phyloP scores from a whole-genome alignment of 2,888 invertebrate genomes.

The Ormyrus thymus region DNA sequence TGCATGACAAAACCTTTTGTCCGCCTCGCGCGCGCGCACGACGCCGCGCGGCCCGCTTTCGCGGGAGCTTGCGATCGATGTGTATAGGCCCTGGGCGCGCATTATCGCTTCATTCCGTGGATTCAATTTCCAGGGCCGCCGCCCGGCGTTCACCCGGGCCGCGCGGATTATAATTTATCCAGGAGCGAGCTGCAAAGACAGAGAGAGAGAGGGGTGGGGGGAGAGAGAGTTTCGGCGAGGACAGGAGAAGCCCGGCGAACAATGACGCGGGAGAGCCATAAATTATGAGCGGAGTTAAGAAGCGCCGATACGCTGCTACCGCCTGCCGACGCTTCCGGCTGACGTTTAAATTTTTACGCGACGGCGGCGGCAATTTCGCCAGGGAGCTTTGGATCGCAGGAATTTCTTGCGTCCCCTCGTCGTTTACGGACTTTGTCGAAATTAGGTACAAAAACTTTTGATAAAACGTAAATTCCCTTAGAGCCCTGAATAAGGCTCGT shows the following conservation, averaged over 20 bases:
- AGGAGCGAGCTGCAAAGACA: not conserved
- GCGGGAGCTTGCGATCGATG: constrained; percentile 28
- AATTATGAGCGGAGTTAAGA: constrained; percentile 10
- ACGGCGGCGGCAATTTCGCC: no score
- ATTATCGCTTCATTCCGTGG: constrained; percentile 44
- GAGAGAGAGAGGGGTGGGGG: no score
- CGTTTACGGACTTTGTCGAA: no score
- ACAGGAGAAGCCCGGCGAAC: not conserved
- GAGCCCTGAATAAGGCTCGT: no score
- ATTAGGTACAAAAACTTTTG: no score
- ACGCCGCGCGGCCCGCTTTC: not conserved
- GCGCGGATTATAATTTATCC: constrained; percentile 28
- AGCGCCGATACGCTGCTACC: not conserved
- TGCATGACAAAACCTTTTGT: constrained; percentile 53
- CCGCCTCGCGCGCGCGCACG: not conserved
- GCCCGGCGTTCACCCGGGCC: not conserved
- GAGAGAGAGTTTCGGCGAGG: no score
- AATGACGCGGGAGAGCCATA: not conserved
- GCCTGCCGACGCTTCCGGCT: no score
- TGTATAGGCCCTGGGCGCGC: constrained; percentile 28
- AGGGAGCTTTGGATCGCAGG: no score
- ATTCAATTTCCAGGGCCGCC: constrained; percentile 32
- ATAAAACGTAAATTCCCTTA: no score
- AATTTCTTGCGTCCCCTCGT: no score
- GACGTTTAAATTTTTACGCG: no score